Evolutionary conservation across 2,888 invertebrate species (phyloP).

Genomic region (Clivina fossor): DNA sequence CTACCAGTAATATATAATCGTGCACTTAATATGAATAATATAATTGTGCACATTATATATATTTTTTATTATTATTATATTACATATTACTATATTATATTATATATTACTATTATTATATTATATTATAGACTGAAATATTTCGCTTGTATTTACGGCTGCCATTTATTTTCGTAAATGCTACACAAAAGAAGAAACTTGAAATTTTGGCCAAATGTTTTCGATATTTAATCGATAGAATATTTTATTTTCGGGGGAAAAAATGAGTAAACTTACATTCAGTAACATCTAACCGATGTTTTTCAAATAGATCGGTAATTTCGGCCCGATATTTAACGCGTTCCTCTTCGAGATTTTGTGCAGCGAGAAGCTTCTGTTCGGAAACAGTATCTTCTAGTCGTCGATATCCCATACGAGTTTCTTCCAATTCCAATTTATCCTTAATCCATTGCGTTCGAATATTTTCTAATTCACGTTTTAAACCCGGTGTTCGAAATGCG

Average conservation of each 20-base stretch:
- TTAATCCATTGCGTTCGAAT: conserved; percentile 54
- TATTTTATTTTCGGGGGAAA: no score
- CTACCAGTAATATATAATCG: no score
- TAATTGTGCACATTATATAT: no score
- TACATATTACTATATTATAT: no score
- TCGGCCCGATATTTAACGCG: conserved; percentile 45
- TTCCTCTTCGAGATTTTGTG: conserved; percentile 49
- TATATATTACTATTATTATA: no score
- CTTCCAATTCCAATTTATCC: conserved; percentile 54
- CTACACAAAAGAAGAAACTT: no score
- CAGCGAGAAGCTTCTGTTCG: conserved; percentile 51
- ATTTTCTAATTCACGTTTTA: conserved; percentile 56
- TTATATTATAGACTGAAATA: no score
- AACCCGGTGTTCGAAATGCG: conserved; percentile 60
- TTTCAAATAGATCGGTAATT: conserved; percentile 46
- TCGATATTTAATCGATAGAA: not conserved
- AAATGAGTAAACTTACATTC: conserved; percentile 47
- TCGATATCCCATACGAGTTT: conserved; percentile 49
- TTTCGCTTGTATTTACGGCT: no score
- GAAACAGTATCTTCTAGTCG: conserved; percentile 51
- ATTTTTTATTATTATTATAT: no score
- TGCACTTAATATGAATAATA: no score
- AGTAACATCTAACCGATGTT: conserved; percentile 45
- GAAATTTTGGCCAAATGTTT: not conserved
- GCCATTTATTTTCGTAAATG: no score